phyloP scores from a whole-genome alignment of 2,888 invertebrate species.

The Drosophila putrida region DNA sequence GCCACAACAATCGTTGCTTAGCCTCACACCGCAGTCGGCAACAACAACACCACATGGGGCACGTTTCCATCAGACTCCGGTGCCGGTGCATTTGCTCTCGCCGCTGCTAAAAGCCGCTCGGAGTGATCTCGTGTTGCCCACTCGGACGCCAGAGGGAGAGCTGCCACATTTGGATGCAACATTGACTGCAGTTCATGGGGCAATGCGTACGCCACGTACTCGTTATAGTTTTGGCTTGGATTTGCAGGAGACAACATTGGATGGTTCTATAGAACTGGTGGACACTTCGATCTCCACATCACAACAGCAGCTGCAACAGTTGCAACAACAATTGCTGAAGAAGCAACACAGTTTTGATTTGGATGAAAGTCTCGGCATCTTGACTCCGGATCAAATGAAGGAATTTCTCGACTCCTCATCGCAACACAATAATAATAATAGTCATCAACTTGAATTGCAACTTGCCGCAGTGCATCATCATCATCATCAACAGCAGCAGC shows the following conservation, averaged over 20 bases:
- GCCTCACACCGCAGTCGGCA: conserved; percentile 77
- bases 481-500: conserved; percentile 64
- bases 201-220: conserved; percentile 37
- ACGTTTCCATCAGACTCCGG: conserved; percentile 59
- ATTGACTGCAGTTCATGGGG: conserved; percentile 25
- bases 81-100: conserved; percentile 65
- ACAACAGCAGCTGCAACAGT: conserved; percentile 65
- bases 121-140: conserved; percentile 79
- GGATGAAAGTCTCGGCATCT: conserved; percentile 93
- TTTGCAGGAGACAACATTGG: conserved; percentile 83
- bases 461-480: conserved; percentile 76
- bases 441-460: conserved; percentile 85
- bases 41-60: conserved; percentile 70
- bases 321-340: conserved; percentile 77
- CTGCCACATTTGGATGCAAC: conserved; percentile 67
- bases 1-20: conserved; percentile 67
- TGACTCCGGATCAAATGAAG: conserved; percentile 96
- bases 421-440: conserved; percentile 68
- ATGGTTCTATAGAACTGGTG: conserved; percentile 85
- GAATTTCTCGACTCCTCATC: conserved; percentile 87
- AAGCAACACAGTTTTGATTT: conserved; percentile 93
- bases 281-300: conserved; percentile 84
- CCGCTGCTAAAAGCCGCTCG: conserved; percentile 75
- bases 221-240: conserved; percentile 85
- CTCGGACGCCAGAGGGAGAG: conserved; percentile 77